Evolutionary conservation across 30 jellyfish, hydroid and myxozoan species (phyloP), one percentile per base, ranked within the genome.

Genomic region (Aurelia sp.): DNA sequence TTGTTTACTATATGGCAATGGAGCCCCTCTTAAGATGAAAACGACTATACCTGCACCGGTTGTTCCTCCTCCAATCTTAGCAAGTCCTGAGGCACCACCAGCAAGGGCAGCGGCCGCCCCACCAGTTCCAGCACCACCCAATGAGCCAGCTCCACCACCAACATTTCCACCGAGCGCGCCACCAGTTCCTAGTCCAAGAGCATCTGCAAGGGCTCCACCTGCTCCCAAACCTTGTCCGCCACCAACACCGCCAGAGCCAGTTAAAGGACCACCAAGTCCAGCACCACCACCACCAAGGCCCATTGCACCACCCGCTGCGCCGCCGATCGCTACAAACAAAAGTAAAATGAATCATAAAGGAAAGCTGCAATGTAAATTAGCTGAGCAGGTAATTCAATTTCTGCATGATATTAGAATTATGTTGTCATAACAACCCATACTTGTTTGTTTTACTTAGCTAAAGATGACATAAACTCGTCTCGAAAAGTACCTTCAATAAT

Each of bases 71-170:
- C 85, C 89, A 35, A 73, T 89, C 19, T 84, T 71, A 18, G 87
- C 7, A 61, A 79, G 69, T 4, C 96, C 98, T 44, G 91, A 74
- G 33, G 90, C 98, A 53, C 92, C 97, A 63, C 76, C 95, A 51
- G 95, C 89, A 35, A 86, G 66, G 44, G 95, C 89, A 4, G 95
- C 95, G 18, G 95, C 89, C 3, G 89, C 95, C 6, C 78, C 89
- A 21, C 85, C 95, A 20, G 95, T 66, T 16, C 85, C 95, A 52
- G 41, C 89, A 20, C 89, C 95, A 1, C 89, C 89, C 27, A 86
- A 89, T 10, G 95, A 86, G 22, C 96, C 97, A 71, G 90, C 93
- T 17, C 92, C 96, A 47, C 96, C 97, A 17, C 96, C 97, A 21
- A 63, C 91, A 83, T 87, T 92, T 6, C 95, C 95, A 48, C 95